Conservation (phyloP, 2,888 invertebrate species). For the Hirtodrosophila trivittata region DNA sequence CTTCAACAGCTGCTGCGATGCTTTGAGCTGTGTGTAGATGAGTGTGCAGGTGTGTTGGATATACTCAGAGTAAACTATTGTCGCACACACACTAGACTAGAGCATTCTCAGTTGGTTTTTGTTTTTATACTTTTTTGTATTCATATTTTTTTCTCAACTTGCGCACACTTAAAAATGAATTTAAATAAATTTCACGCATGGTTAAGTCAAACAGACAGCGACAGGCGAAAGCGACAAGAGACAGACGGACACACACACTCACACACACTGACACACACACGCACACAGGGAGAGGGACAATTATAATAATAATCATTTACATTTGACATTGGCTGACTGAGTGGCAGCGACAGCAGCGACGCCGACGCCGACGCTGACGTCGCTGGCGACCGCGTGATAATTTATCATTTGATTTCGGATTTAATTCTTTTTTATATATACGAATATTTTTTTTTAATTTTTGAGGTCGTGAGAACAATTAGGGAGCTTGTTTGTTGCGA, state of each 20-base stretch:
- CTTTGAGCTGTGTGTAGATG: too few relatives aligned
- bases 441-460: background rate
- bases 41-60: too few relatives aligned
- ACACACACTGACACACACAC: background rate
- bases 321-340: conserved; percentile 72
- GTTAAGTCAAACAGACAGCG: conserved; percentile 65
- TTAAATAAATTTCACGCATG: conserved; percentile 81
- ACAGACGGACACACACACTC: conserved; percentile 20
- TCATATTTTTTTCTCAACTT: conserved; percentile 58
- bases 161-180: conserved; percentile 78
- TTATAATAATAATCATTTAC: conserved; percentile 76
- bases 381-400: conserved; percentile 53
- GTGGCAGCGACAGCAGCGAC: conserved; percentile 35
- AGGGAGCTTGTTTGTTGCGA: conserved; percentile 24
- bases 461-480: conserved; percentile 53
- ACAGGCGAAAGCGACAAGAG: conserved; percentile 45
- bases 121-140: conserved; percentile 20
- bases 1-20: too few relatives aligned
- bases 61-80: too few relatives aligned
- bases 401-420: conserved; percentile 72
- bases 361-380: conserved; percentile 16
- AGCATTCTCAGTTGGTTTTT: background rate
- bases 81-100: too few relatives aligned
- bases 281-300: conserved; percentile 46
- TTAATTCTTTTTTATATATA: background rate